Evolutionary conservation across 2,113 vertebrate genomes (phyloP).

Genomic region (Copsychus sechellarum): DNA sequence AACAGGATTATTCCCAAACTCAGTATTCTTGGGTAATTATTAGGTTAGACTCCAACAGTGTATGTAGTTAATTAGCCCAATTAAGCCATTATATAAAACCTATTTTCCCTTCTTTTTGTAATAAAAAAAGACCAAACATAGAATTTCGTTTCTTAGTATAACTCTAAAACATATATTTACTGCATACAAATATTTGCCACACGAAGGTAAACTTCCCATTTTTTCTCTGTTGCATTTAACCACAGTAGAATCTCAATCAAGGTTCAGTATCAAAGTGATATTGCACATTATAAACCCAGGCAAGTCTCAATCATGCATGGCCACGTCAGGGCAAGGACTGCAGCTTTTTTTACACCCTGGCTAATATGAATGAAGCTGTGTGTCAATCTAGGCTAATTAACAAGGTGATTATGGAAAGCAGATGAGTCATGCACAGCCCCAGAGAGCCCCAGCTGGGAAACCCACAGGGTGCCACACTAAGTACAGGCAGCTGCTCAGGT

Average conservation of each 20-base stretch:
- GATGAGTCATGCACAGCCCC: accelerated
- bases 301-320: neutral
- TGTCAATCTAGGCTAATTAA: neutral
- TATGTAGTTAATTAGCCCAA: neutral
- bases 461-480: neutral
- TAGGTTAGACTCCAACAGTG: neutral
- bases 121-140: neutral
- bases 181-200: neutral
- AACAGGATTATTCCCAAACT: neutral
- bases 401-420: neutral
- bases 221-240: neutral
- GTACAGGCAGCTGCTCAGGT: neutral
- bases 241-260: neutral
- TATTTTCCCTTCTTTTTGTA: neutral
- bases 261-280: neutral
- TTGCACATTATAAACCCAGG: neutral
- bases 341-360: neutral
- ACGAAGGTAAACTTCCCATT: neutral
- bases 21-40: neutral
- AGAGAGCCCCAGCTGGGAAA: neutral
- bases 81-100: neutral
- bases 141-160: neutral
- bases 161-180: neutral
- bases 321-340: neutral
- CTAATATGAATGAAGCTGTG: neutral